These are phyloP conservation scores for Erithacus rubecula DNA, from an alignment of 2,797 vertebrate genomes.

Conservation along the genomic window DNA sequence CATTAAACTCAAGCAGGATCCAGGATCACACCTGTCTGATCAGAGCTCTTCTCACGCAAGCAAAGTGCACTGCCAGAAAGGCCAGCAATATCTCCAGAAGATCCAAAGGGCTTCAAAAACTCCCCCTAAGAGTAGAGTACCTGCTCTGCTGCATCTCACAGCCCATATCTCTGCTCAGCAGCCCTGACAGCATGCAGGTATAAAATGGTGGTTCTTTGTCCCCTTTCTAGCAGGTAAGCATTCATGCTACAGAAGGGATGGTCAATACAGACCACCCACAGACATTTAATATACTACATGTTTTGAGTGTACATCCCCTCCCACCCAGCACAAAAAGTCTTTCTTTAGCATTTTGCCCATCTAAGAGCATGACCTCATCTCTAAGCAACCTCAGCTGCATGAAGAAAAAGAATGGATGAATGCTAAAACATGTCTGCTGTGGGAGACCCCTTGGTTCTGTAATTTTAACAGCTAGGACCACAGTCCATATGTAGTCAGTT, in stretches of 20 bases:
- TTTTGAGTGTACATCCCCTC: background rate
- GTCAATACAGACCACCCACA: background rate
- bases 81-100: background rate
- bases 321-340: background rate
- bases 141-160: background rate
- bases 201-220: background rate
- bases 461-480: background rate
- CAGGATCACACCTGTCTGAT: constrained; percentile 8
- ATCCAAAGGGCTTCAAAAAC: background rate
- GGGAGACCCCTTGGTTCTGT: background rate
- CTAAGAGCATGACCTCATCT: background rate
- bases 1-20: constrained; percentile 17
- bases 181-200: background rate
- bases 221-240: background rate
- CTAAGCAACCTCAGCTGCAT: background rate
- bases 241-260: background rate
- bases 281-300: background rate
- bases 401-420: background rate
- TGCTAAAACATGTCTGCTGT: background rate
- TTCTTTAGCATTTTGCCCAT: background rate
- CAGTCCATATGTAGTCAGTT: background rate
- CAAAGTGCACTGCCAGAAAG: background rate
- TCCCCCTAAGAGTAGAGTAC: background rate
- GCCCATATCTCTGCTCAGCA: background rate
- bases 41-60: background rate